These are phyloP conservation scores for Marcusenius ussheri DNA, from an alignment of 2,113 vertebrate genomes.

Conservation along the genomic window DNA sequence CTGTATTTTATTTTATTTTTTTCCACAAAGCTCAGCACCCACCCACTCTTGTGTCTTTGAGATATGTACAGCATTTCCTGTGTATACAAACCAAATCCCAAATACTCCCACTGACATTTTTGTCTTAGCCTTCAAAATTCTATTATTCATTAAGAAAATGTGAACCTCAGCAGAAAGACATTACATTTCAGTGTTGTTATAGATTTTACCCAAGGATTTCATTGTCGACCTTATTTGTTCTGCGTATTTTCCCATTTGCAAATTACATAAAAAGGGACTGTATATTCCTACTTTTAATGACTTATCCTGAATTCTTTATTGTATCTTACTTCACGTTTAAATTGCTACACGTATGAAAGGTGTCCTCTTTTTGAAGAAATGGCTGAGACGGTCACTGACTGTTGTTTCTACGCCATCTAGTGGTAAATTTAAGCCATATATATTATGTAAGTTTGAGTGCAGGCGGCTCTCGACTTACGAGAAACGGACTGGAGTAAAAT, in stretches of 20 bases:
- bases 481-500: not conserved
- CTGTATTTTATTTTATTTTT: not conserved
- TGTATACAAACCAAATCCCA: conserved; percentile 25
- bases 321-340: not conserved
- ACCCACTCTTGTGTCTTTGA: not conserved
- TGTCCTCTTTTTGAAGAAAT: not conserved
- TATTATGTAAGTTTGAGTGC: not conserved
- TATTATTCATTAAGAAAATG: not conserved
- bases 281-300: not conserved
- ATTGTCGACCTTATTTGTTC: not conserved
- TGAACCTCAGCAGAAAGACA: not conserved
- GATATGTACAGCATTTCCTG: conserved; percentile 1
- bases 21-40: not conserved
- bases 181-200: not conserved
- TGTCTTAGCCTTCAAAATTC: not conserved
- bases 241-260: not conserved
- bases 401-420: conserved; percentile 27
- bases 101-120: not conserved
- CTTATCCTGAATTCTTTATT: not conserved
- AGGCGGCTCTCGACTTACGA: too few species aligned
- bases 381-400: not conserved
- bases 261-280: not conserved
- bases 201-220: conserved; percentile 2
- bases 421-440: not conserved
- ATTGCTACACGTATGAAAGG: not conserved